phyloP scores from a whole-genome alignment of 2,888 invertebrate genomes.

The Meta bourneti region DNA sequence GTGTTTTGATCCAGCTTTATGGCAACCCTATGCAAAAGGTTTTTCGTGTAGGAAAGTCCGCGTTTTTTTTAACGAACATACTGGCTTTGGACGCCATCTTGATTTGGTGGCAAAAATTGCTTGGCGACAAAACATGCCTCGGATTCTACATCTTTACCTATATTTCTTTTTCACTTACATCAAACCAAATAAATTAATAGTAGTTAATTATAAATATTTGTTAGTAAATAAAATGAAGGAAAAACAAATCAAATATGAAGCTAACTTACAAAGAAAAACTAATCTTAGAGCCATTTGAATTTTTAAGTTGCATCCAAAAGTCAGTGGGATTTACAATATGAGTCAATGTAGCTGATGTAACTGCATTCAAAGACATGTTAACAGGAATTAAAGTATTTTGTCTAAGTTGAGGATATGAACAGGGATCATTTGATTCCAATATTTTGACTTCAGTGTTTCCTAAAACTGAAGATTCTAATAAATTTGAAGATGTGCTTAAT shows the following conservation, averaged over 20 bases:
- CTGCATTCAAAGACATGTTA: conserved; percentile 14
- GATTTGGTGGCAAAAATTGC: too few species aligned
- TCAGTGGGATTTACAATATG: conserved; percentile 51
- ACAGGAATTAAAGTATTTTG: conserved; percentile 4
- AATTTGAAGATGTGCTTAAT: background rate
- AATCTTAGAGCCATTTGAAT: conserved; percentile 24
- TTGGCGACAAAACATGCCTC: too few species aligned
- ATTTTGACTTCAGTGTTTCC: background rate
- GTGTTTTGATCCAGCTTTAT: too few species aligned
- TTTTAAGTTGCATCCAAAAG: conserved; percentile 64
- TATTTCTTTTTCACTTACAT: too few species aligned
- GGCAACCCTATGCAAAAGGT: too few species aligned
- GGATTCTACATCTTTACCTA: too few species aligned
- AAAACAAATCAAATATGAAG: background rate
- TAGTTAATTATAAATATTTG: too few species aligned
- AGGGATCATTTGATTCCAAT: background rate
- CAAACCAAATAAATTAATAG: too few species aligned
- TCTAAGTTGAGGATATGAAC: background rate
- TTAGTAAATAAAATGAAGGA: background rate
- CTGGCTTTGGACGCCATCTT: too few species aligned
- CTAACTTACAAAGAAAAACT: conserved; percentile 47
- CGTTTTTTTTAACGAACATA: too few species aligned
- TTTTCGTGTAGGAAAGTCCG: too few species aligned
- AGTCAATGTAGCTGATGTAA: conserved; percentile 48
- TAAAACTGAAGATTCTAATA: background rate